Evolutionary conservation across 2,888 invertebrate species (phyloP).

Genomic region (Leptinotarsa peninsularis): DNA sequence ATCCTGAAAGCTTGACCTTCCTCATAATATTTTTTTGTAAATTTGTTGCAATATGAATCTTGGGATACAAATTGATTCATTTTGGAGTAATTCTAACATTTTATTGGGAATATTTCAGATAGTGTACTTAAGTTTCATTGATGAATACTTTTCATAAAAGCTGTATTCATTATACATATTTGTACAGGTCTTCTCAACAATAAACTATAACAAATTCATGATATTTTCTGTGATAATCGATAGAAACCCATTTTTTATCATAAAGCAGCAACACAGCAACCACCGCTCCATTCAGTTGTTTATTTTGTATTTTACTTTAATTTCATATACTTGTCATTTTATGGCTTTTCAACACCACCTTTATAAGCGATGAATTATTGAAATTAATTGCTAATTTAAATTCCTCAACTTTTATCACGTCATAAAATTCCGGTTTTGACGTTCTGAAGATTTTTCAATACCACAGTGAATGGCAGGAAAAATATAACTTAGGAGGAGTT

Average conservation of each 20-base stretch:
- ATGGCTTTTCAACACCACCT: conserved; percentile 17
- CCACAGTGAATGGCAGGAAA: background rate
- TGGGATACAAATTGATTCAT: no score
- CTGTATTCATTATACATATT: no score
- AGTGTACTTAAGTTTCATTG: no score
- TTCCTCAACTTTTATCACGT: conserved; percentile 11
- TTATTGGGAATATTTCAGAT: no score
- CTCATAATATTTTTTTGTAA: no score
- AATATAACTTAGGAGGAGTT: background rate
- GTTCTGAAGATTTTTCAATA: conserved; percentile 1
- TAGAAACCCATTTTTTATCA: background rate
- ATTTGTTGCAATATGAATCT: no score
- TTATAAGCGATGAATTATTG: conserved; percentile 12
- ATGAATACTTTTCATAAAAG: no score
- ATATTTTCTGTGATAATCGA: no score
- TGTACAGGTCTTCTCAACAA: no score
- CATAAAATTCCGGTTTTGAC: conserved; percentile 1
- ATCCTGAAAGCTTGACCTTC: no score
- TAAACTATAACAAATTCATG: no score
- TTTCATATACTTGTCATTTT: conserved; percentile 8
- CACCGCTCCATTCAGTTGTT: background rate
- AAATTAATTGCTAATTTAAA: conserved; percentile 23
- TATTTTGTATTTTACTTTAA: conserved; percentile 4
- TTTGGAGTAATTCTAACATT: no score
- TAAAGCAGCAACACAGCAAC: background rate